Evolutionary conservation across 2,888 invertebrate genomes (phyloP), one percentile per base, ranked within the genome.

Genomic region (Ennomos fuscantarius): DNA sequence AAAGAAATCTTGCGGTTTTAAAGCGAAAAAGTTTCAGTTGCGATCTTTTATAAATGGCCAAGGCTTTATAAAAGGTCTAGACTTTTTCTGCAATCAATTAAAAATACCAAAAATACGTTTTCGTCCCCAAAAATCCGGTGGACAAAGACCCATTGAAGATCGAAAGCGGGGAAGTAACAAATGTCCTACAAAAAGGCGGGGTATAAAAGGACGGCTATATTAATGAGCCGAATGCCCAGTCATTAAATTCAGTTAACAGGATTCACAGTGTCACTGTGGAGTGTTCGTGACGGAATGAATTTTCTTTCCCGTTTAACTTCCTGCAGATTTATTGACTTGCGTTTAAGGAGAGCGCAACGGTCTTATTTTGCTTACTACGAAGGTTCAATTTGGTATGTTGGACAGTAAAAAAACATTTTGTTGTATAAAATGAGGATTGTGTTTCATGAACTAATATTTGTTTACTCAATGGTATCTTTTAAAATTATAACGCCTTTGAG

Each of bases 241-340:
- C 81, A 82, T 84, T 83, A 82, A 73, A 72, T 76, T 72, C 79
- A 81, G 77, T 81, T 79, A 80, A 76, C 80, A 77, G 73, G 73
- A 76, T 79, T 76, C 75, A 72, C 76, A 70, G 70, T 75, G 79
- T 75, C 76, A 73, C 70, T 65, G 69, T 56, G 64, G 75, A 78
- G 72, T 75, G 78, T 74, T 74, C 72, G 73, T 72, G 77, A 74
- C 72, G 64, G 72, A 79, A 81, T 81, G 80, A 78, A 82, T 83
- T 84, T 81, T 80, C 79, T 79, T 74, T 52, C 41, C 66, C 70
- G 66, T 65, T 79, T 63, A 70, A 61, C 69, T 61, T 61, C 55
- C 48, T 50, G 35, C 34, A 51, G 70, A 71, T 65, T 68, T 66
- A 70, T 57, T 52, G 39, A 44, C 52, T 41, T 39, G 50, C 15